Base-by-base conservation (phyloP, 1,140 invertebrate genomes). In the Euglossa dilemma region DNA sequence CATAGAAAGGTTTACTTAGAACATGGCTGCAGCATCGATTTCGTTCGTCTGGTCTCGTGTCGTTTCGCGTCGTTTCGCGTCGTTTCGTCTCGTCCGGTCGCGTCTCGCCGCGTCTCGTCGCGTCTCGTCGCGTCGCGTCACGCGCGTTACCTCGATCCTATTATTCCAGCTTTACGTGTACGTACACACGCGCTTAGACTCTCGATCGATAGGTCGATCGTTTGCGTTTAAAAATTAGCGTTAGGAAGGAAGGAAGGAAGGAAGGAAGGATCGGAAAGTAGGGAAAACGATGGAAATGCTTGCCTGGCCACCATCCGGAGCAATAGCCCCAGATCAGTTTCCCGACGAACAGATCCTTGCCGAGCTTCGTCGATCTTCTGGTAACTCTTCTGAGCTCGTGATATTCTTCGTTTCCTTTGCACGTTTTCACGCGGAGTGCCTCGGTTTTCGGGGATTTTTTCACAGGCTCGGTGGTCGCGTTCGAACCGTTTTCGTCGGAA, bases 281-380 rank as follows among this genome's bases (percentile, higher is more conserved):
- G 69, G 23, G 14, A 74, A 25, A 59, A 64, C 61, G 6, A 0
- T 47, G 14, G 23, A 66, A 50, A 87, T 67, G 25, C 56, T 89
- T 82, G 86, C 89, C 91, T 87, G 91, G 91, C 90, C 90, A 91
- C 90, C 90, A 91, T 50, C 88, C 91, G 12, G 73, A 73, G 16
- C 87, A 91, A 52, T 47, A 80, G 28, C 89, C 91, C 91, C 90
- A 91, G 16, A 91, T 73, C 43, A 91, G 47, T 18, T 83, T 91
- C 8, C 90, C 90, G 20, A 77, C 11, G 23, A 74, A 66, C 16
- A 82, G 77, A 11, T 64, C 66, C 12, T 81, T 86, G 57, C 16
- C 59, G 9, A 80, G 85, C 66, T 77, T 87, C 28, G 43, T 74
- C 14, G 80, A 79, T n/a, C 78, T 70, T 12, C 89, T 80, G 7